phyloP scores from a whole-genome alignment of 2,113 vertebrate genomes.

The Perognathus longimembris region DNA sequence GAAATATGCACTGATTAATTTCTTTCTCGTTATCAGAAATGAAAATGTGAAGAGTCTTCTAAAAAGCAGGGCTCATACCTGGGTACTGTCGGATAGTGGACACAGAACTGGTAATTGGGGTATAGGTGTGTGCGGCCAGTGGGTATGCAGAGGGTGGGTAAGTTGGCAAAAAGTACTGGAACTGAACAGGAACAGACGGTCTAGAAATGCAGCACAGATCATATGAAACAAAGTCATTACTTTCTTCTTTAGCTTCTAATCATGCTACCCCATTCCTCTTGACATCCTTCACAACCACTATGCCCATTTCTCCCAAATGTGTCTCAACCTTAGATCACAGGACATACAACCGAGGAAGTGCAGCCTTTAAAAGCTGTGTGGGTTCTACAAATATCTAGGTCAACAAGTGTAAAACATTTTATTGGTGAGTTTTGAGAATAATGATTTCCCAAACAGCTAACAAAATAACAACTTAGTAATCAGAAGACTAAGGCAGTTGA shows the following conservation, averaged over 20 bases:
- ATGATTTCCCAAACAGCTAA: not conserved
- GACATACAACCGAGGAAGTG: not conserved
- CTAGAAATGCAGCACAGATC: slow-evolving; percentile 82
- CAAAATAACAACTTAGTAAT: not conserved
- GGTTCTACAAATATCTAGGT: not conserved
- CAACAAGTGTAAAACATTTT: not conserved
- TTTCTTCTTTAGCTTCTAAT: slow-evolving; percentile 14
- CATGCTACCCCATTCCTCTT: not conserved
- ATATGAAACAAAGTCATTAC: slow-evolving; percentile 30
- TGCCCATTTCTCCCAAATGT: not conserved
- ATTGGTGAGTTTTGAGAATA: not conserved
- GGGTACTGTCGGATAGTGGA: slow-evolving; percentile 97
- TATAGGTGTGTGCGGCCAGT: slow-evolving; percentile 95
- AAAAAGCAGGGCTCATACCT: slow-evolving; percentile 86
- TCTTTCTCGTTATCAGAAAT: slow-evolving; percentile 11
- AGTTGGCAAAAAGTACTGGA: slow-evolving; percentile 96
- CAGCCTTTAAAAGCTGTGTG: not conserved
- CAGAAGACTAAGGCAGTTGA: not conserved
- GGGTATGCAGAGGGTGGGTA: slow-evolving; percentile 95
- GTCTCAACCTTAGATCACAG: not conserved
- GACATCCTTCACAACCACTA: not conserved
- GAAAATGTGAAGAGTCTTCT: slow-evolving; percentile 20
- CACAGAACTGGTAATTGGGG: slow-evolving; percentile 97
- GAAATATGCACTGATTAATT: not conserved
- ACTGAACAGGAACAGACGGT: slow-evolving; percentile 95